Conservation (phyloP, 2,888 invertebrate species). For the Acanthosepion esculentum region DNA sequence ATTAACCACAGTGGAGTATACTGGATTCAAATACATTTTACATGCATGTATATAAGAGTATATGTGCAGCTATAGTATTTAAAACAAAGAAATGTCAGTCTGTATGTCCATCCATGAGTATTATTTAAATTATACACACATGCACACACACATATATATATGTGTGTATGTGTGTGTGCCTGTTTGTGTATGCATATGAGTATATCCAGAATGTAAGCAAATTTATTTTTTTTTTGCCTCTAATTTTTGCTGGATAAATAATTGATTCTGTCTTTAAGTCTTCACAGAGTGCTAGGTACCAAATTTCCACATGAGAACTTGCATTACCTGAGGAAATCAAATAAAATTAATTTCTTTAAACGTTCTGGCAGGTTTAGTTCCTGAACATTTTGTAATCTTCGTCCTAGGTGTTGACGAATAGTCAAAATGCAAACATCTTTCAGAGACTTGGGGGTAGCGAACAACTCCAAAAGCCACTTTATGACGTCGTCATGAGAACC, state of each 20-base stretch:
- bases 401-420: conserved; percentile 52
- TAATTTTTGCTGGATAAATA: neutral
- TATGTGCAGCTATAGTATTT: neutral
- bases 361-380: conserved; percentile 13
- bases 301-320: neutral
- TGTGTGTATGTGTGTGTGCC: neutral
- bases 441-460: conserved; percentile 55
- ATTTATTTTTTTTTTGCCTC: neutral
- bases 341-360: conserved; percentile 42
- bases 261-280: neutral
- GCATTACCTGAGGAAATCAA: conserved; percentile 41
- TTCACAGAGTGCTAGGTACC: neutral
- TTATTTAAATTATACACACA: neutral
- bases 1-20: neutral
- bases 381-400: neutral
- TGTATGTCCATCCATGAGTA: neutral
- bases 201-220: neutral
- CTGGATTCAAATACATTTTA: neutral
- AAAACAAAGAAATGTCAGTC: neutral
- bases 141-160: too few species aligned
- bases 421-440: conserved; percentile 55
- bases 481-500: conserved; percentile 54
- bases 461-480: conserved; percentile 54
- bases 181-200: neutral
- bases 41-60: conserved; percentile 36